phyloP scores from a whole-genome alignment of 1,140 invertebrate genomes.

The Octopus bimaculoides region DNA sequence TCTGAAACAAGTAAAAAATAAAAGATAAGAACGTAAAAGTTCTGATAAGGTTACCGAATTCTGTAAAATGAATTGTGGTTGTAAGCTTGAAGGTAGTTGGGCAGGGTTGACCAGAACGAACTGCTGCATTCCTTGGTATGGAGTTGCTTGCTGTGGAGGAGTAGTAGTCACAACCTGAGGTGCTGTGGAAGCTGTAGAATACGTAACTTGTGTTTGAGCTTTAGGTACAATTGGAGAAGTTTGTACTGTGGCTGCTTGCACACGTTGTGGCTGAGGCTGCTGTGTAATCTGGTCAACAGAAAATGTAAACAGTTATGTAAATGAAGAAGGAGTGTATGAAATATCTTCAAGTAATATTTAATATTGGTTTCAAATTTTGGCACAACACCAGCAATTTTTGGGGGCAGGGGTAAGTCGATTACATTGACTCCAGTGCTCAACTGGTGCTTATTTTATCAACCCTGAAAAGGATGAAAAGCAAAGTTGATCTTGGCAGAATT shows the following conservation, averaged over 20 bases:
- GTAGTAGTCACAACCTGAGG: background rate
- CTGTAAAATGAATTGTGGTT: slow-evolving; percentile 75
- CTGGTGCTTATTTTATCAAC: no score
- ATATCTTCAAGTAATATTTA: no score
- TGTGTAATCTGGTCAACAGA: slow-evolving; percentile 2
- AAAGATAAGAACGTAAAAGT: background rate
- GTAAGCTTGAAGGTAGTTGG: slow-evolving; percentile 57
- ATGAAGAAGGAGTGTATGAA: no score
- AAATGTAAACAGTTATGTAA: no score
- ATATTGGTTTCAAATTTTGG: no score
- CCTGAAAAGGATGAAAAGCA: no score
- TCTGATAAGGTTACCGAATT: slow-evolving; percentile 64
- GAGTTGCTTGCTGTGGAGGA: background rate
- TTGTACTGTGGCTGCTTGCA: slow-evolving; percentile 3
- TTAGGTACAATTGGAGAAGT: background rate
- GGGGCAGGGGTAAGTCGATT: no score
- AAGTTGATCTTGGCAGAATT: no score
- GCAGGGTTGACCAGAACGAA: slow-evolving; percentile 68
- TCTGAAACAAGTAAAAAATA: no score
- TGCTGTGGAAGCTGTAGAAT: background rate
- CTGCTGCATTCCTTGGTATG: slow-evolving; percentile 63
- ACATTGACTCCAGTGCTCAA: no score
- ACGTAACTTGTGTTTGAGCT: background rate
- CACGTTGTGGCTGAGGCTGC: slow-evolving; percentile 19
- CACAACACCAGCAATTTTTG: no score